Base-by-base conservation (phyloP, 2,888 invertebrate species). In the Agrotis segetum region DNA sequence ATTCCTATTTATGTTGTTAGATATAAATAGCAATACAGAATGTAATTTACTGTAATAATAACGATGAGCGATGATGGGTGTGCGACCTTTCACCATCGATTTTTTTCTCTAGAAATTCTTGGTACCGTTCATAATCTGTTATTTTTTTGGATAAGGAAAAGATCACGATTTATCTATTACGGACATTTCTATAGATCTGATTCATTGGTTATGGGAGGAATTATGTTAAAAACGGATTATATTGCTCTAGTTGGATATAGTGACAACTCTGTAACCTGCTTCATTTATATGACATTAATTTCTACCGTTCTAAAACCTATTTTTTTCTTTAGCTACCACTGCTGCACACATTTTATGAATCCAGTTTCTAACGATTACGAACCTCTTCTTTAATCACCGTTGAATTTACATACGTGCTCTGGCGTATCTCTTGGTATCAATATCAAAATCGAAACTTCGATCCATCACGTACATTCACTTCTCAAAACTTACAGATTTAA, bases 41-140 rank as follows among this genome's bases (percentile, higher is more conserved):
- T 56, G 56, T 70, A 40, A 77, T 77, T 77, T 61, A 74, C 70
- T 74, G 70, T 77, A 46, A 69, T 56, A 74, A 56, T 47, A 77
- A 46, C 56, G 40, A 34, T 24, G n/a, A 47, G 21, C 53, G 16
- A 58, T 58, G 74, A 50, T 68, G 29, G 16, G 50, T 19, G 21
- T 21, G 44, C 55, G 14, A 50, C 74, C 77, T 77, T 61, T 77
- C 60, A 50, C 61, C 70, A 52, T 70, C 5, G 34, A 46, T 74
- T 70, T 77, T 56, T 68, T 70, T 47, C 3, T 46, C 24, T 19
- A 77, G 17, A 1, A 34, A 6, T 56, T 46, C 61, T 55, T 19
- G 13, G 46, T 58, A 77, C 74, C 77, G 56, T 61, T 74, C 50
- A 56, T 77, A 77, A 70, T 77, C 34, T 24, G 21, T 68, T 67